Evolutionary conservation across 2,113 vertebrate species (phyloP).

Genomic region (Indicator indicator): DNA sequence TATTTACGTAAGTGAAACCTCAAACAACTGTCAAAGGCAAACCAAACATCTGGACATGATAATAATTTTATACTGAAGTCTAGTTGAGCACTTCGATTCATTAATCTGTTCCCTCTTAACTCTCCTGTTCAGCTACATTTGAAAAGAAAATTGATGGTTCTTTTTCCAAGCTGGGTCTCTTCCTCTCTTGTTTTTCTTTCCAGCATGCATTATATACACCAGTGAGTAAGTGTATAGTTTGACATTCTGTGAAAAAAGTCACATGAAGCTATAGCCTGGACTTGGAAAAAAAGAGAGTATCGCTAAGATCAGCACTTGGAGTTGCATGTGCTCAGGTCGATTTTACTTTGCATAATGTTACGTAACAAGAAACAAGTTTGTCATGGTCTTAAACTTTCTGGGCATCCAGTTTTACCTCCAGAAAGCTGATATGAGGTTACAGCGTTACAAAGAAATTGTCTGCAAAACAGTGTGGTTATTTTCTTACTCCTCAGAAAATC

Average conservation of each 20-base stretch:
- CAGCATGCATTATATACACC: neutral
- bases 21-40: neutral
- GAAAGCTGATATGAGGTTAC: neutral
- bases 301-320: neutral
- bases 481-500: neutral
- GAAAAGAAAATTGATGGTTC: conserved; percentile 19
- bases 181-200: conserved; percentile 25
- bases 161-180: conserved; percentile 22
- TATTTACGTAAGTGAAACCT: neutral
- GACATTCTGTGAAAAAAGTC: neutral
- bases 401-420: neutral
- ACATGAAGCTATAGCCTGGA: neutral
- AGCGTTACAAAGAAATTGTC: neutral
- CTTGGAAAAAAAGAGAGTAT: neutral
- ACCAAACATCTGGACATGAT: neutral
- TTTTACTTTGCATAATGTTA: neutral
- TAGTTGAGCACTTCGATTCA: neutral
- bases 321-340: neutral
- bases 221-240: neutral
- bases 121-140: conserved; percentile 33
- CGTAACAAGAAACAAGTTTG: neutral
- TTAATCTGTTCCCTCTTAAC: neutral
- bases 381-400: neutral
- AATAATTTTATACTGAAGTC: neutral
- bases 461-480: neutral